Conservation (phyloP, 1,140 invertebrate species). For the Lethrus apterus region DNA sequence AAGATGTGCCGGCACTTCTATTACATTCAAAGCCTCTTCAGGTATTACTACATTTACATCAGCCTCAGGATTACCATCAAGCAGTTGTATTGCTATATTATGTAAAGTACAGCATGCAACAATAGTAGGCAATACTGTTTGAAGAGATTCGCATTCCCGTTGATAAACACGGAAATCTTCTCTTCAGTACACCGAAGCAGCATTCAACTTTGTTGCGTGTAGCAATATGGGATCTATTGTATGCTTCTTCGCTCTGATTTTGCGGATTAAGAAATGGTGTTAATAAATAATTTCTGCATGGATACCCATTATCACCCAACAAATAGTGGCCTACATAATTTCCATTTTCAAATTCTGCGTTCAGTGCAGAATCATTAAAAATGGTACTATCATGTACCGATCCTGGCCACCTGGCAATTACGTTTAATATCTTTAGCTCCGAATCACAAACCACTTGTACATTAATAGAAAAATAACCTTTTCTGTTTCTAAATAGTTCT, state of each 20-base stretch:
- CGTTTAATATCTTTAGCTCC: constrained; percentile 27
- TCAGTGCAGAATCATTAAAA: constrained; percentile 28
- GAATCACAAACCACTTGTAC: constrained; percentile 32
- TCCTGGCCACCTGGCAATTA: constrained; percentile 30
- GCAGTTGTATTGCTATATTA: too few species aligned
- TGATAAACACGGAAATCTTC: constrained; percentile 32
- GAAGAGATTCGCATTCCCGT: too few species aligned
- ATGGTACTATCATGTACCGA: constrained; percentile 28
- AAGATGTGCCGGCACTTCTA: too few species aligned
- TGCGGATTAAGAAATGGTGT: constrained; percentile 28
- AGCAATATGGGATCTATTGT: constrained; percentile 33
- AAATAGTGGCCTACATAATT: not conserved
- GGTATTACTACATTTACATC: too few species aligned
- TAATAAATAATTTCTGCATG: constrained; percentile 23
- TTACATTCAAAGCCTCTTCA: too few species aligned
- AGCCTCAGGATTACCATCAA: too few species aligned
- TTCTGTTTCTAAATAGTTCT: constrained; percentile 38
- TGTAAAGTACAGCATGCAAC: too few species aligned
- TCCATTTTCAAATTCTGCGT: constrained; percentile 1
- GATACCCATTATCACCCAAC: constrained; percentile 17
- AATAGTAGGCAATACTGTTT: too few species aligned
- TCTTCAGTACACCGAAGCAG: constrained; percentile 32
- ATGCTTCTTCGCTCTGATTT: constrained; percentile 26
- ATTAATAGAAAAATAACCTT: constrained; percentile 39
- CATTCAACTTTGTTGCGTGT: constrained; percentile 37